These are phyloP conservation scores for Xestia c-nigrum DNA, from an alignment of 2,888 invertebrate genomes.

Conservation along the genomic window DNA sequence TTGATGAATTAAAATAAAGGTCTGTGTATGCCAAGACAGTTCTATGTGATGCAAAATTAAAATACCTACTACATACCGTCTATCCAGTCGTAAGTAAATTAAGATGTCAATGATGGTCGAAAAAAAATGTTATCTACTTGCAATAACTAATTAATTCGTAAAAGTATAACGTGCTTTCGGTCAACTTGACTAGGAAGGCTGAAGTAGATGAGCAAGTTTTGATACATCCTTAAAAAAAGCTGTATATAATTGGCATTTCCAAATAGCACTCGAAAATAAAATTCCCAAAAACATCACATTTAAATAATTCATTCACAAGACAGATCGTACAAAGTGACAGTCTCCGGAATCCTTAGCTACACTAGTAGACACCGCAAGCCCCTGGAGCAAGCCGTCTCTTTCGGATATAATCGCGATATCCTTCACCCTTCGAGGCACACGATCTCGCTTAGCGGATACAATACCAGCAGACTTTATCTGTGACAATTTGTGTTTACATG, in stretches of 20 bases:
- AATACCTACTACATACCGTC: not conserved
- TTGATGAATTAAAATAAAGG: not conserved
- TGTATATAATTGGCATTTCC: no score
- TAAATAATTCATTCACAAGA: constrained; percentile 19
- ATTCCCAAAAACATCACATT: not conserved
- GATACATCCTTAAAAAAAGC: no score
- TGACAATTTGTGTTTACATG: constrained; percentile 15
- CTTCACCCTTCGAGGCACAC: constrained; percentile 39
- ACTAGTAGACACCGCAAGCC: constrained; percentile 13
- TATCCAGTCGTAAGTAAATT: not conserved
- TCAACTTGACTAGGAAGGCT: no score
- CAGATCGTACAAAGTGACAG: constrained; percentile 18
- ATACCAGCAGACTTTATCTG: constrained; percentile 26
- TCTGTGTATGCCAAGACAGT: not conserved
- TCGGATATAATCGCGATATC: constrained; percentile 41
- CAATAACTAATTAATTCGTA: not conserved
- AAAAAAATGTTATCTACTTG: not conserved
- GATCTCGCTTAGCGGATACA: constrained; percentile 20
- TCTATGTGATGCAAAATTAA: not conserved
- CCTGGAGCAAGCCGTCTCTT: constrained; percentile 27
- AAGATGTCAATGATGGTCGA: not conserved
- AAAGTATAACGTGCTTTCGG: not conserved
- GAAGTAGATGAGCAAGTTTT: no score
- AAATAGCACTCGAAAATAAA: not conserved
- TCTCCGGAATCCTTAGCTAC: not conserved